Evolutionary conservation across 1,140 invertebrate genomes (phyloP), one percentile per base, ranked within the genome.

Genomic region (Drosophila novamexicana): DNA sequence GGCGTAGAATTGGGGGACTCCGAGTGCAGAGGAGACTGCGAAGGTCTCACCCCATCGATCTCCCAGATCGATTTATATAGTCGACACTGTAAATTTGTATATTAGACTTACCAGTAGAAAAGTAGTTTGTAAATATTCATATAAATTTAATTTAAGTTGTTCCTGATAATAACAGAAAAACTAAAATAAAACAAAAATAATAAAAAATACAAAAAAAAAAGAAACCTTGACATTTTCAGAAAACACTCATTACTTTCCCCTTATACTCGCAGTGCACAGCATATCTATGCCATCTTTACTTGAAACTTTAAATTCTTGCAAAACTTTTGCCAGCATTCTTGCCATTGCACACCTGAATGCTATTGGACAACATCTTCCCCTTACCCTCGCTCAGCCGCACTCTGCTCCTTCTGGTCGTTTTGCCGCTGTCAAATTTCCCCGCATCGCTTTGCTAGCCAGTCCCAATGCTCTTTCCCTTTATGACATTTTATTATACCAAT

Each of bases 401-500:
- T 29, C 4, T 4, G 4, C 4, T 5, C 22, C 22, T 29, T 29
- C 22, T 29, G 3, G 3, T 29, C 22, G 4, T 29, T 34, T 54
- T 37, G 5, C 14, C 5, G 7, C 61, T 44, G 54, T 47, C 39
- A 56, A 42, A 68, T 50, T 53, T 54, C 36, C 22, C 59, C 18
- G 44, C 66, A 47, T 39, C 58, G 49, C n/a, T 61, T 39, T 36
- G 34, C 63, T 50, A 44, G 37, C 44, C 61, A 18, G 34, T 34
- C 64, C 49, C 65, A 81, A 61, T 67, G 65, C 57, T 81, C 64
- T 65, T 65, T 76, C 66, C 32, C 56, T 79, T 83, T 77, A 88
- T 88, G 79, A 79, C 83, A 88, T 88, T 86, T 88, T 86, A 86
- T 86, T 88, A 86, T 88, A 79, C 79, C 83, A 86, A 86, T 86